Evolutionary conservation across 2,797 vertebrate genomes (phyloP).

Genomic region (Cirrhinus mrigala): DNA sequence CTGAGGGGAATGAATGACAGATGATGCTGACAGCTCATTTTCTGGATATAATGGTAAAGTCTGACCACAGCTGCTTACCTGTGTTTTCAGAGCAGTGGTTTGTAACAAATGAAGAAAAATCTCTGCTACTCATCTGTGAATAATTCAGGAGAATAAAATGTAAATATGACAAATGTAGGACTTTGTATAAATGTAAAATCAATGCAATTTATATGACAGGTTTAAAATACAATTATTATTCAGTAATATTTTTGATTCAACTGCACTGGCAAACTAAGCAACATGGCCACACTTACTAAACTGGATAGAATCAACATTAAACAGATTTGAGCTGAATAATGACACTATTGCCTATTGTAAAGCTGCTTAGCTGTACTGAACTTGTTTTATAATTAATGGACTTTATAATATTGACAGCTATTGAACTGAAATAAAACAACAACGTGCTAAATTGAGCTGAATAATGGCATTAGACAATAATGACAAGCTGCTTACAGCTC

Average conservation of each 20-base stretch:
- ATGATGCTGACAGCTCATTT: background rate
- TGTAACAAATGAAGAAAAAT: slow-evolving; percentile 67
- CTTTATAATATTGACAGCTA: background rate
- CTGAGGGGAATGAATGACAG: background rate
- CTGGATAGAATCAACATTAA: background rate
- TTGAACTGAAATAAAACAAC: background rate
- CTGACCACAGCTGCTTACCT: slow-evolving; percentile 73
- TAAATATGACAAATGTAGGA: background rate
- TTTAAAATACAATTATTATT: background rate
- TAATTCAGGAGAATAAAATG: background rate
- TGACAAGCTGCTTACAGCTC: background rate
- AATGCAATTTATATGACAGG: background rate
- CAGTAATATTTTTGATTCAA: background rate
- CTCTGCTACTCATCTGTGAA: slow-evolving; percentile 73
- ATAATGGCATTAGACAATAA: background rate
- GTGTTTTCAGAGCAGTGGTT: slow-evolving; percentile 67
- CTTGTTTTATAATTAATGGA: background rate
- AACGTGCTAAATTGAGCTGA: background rate
- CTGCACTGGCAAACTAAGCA: background rate
- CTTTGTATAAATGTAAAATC: background rate
- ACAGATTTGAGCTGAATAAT: background rate
- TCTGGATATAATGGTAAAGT: background rate
- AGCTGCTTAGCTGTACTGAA: background rate
- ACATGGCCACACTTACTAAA: background rate
- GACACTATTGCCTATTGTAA: background rate